Conservation (phyloP, 2,797 vertebrate genomes). For the Trematomus bernacchii region DNA sequence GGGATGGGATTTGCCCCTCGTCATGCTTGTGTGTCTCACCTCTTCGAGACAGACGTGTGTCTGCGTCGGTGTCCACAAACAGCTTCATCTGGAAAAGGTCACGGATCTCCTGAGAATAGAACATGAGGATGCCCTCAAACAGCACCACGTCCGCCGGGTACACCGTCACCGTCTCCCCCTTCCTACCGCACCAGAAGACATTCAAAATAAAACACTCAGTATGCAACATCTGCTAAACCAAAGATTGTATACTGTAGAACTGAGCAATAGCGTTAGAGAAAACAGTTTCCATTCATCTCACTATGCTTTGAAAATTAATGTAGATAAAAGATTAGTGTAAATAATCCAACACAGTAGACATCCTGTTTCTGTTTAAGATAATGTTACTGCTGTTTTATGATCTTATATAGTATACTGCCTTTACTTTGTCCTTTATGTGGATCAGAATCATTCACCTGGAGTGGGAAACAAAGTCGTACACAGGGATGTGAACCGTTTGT, state of each 20-base stretch:
- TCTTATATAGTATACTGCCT: not conserved
- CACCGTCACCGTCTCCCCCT: constrained; percentile 91
- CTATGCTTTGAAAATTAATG: not conserved
- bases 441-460: constrained; percentile 85
- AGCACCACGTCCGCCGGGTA: constrained; percentile 95
- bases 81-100: constrained; percentile 97
- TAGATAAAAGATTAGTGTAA: too few species aligned
- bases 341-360: too few species aligned
- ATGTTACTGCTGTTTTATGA: not conserved
- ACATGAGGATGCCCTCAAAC: constrained; percentile 94
- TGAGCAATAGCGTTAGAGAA: not conserved
- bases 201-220: not conserved
- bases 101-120: constrained; percentile 93
- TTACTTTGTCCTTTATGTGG: not conserved
- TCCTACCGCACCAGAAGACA: constrained; percentile 78
- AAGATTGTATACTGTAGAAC: not conserved
- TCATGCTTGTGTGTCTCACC: constrained; percentile 78
- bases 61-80: constrained; percentile 94
- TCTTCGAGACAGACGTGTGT: constrained; percentile 93
- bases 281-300: not conserved
- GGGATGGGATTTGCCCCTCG: not conserved
- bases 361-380: not conserved
- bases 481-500: constrained; percentile 93
- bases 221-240: not conserved
- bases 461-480: constrained; percentile 95